Evolutionary conservation across 1,140 invertebrate genomes (phyloP).

Genomic region (Epicauta chinensis): DNA sequence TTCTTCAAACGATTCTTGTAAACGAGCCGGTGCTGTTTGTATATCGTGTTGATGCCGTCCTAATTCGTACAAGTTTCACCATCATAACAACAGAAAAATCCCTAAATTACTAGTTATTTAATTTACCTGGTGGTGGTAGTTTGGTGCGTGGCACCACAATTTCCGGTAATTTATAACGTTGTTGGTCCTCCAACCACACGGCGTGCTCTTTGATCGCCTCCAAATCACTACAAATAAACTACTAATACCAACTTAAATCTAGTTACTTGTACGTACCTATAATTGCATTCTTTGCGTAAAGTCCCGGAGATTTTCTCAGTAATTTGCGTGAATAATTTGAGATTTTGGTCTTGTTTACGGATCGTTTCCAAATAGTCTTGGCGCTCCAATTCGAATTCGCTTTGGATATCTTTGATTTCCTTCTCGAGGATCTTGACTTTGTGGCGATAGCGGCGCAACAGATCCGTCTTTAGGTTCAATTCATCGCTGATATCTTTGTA

Average conservation of each 20-base stretch:
- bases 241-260: too few relatives aligned
- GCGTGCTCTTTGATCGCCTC: slow-evolving; percentile 63
- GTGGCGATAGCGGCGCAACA: slow-evolving; percentile 61
- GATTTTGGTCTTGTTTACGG: slow-evolving; percentile 64
- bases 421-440: slow-evolving; percentile 61
- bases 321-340: slow-evolving; percentile 64
- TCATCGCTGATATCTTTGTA: slow-evolving; percentile 75
- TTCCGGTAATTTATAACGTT: slow-evolving; percentile 68
- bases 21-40: slow-evolving; percentile 45
- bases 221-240: slow-evolving; percentile 50
- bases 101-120: background rate
- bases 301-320: slow-evolving; percentile 65
- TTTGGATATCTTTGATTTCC: slow-evolving; percentile 73
- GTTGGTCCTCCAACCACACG: slow-evolving; percentile 69
- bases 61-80: slow-evolving; percentile 7
- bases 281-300: slow-evolving; percentile 69
- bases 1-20: slow-evolving; percentile 32
- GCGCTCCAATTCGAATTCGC: slow-evolving; percentile 78
- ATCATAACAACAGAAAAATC: too few relatives aligned
- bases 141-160: slow-evolving; percentile 56
- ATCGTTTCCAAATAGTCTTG: slow-evolving; percentile 83
- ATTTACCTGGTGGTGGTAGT: slow-evolving; percentile 57
- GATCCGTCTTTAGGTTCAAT: slow-evolving; percentile 62
- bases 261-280: too few relatives aligned
- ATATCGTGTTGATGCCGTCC: slow-evolving; percentile 37